Evolutionary conservation across 2,888 invertebrate genomes (phyloP), one percentile per base, ranked within the genome.

Genomic region (Lithophane leautieri): DNA sequence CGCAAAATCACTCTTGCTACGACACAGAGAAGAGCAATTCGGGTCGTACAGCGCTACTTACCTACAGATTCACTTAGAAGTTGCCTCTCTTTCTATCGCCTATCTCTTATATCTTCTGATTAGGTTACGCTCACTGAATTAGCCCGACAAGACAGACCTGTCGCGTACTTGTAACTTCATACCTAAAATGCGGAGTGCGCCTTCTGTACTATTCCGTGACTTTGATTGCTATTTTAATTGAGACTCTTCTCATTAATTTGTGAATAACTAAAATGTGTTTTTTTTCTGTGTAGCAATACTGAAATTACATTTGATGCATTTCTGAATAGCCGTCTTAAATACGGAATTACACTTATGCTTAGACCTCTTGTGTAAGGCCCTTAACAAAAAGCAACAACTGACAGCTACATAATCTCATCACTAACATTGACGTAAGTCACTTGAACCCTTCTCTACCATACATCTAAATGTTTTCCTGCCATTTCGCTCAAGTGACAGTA

Each of bases 381-480:
- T 47, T 4, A 4, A 61, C 50, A 42, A 25, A 73, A 62, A 56
- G 47, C 78, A 69, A 70, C 52, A 42, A 42, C 25, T 19, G 22
- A 44, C 25, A 44, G 73, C 73, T 73, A 54, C 47, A 47, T 28
- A 34, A 67, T n/a, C 11, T 67, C 16, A 16, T 22, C 9, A 52
- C 28, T 14, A 42, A 25, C 25, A 7, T 4, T 50, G 25, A n/a
- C 22, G 28, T 42, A 56, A 22, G 50, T 19, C 47, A 14, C 61
- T 61, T 6, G 11, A 54, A 61, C 19, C 50, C 19, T 58, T 58
- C 34, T 25, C 50, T n/a, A 25, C 50, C 4, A 47, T 52, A 60
- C 25, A 28, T 34, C 12, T 34, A 73, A 78, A 82, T 82, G 69
- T 82, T 82, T 81, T 62, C 60, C 68, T 25, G 25, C 68, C 52